These are phyloP conservation scores for Hylia prasina DNA, from an alignment of 2,113 vertebrate species.

Conservation along the genomic window DNA sequence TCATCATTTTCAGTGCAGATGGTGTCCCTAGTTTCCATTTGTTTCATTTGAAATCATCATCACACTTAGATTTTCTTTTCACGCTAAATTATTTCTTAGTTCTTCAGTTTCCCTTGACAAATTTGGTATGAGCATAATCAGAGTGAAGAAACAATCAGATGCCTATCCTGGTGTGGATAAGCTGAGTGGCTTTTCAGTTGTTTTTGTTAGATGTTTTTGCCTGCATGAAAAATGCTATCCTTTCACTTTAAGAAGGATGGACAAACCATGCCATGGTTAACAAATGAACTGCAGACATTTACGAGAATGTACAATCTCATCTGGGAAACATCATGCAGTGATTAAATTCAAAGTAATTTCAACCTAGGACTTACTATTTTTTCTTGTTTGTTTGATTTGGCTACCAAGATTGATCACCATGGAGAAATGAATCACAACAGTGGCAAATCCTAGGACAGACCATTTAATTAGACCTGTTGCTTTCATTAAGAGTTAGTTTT, in stretches of 20 bases:
- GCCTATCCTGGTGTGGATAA: background rate
- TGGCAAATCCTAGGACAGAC: conserved; percentile 8
- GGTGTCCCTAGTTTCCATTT: background rate
- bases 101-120: background rate
- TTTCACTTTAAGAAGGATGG: background rate
- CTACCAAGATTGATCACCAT: conserved; percentile 30
- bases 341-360: conserved; percentile 45
- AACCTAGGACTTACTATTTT: conserved; percentile 9
- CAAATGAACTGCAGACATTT: background rate
- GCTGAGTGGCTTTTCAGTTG: background rate
- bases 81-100: background rate
- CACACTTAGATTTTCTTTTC: background rate
- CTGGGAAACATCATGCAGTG: conserved; percentile 10
- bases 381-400: conserved; percentile 13
- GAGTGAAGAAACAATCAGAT: background rate
- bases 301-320: background rate
- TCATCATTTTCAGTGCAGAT: background rate
- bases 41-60: background rate
- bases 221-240: background rate
- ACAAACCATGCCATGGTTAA: background rate
- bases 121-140: background rate
- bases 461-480: conserved; percentile 25
- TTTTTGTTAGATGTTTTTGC: background rate
- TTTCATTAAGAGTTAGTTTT: conserved; percentile 16
- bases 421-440: conserved; percentile 29